Base-by-base conservation (phyloP, 2,797 vertebrate genomes). In the Morelia viridis region DNA sequence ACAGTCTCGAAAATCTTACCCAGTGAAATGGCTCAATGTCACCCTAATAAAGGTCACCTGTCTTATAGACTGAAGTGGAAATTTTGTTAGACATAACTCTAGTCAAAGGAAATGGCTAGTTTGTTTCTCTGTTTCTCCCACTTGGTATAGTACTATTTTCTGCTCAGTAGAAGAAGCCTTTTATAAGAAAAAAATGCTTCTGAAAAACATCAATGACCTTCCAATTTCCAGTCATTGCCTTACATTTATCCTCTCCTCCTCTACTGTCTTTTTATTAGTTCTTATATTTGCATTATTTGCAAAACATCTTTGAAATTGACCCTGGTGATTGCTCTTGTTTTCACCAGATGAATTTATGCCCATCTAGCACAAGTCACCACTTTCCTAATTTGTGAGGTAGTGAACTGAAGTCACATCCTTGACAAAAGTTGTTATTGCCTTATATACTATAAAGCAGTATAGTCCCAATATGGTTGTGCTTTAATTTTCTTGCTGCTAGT, bases 191-290 rank as follows among this genome's bases (percentile, higher is more conserved):
- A 8, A 95, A 89, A 90, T 22, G 88, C 85, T 58, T 95, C n/a
- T n/a, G n/a, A n/a, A n/a, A n/a, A n/a, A n/a, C n/a, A 85, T 91
- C 95, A 94, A 94, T 95, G 94, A 94, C 95, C 24, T 96, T 95
- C 96, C 92, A 91, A 96, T 96, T 97, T 93, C 90, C 65, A 93
- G 92, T 96, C 89, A 91, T 95, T 93, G 93, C 76, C 92, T 94
- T 96, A 94, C 93, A 96, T 90, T 97, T 94, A 96, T 94, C 71
- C 64, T 90, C 64, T 53, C 28, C 62, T 31, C 92, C 87, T 46
- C 93, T 91, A 15, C 62, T 92, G 41, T 95, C 91, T 95, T 46
- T 90, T 94, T 95, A 94, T 96, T 96, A 94, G 90, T 89, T 0
- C 90, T 94, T 92, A 64, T 93, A 76, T 93, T 95, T 17, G 46